phyloP scores from a whole-genome alignment of 2,888 invertebrate genomes.

The Pediacus dermestoides region DNA sequence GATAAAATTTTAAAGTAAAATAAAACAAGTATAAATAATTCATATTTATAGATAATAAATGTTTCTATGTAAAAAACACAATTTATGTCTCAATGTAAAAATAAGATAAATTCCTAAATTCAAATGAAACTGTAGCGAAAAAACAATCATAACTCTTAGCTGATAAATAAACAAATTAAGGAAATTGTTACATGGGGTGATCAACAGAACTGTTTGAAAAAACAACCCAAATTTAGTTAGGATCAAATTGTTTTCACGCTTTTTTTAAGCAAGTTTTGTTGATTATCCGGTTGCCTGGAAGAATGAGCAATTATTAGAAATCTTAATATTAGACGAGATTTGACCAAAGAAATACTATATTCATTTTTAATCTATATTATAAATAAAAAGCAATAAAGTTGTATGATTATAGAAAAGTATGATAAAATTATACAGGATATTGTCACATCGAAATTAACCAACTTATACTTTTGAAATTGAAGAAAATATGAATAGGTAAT shows the following conservation, averaged over 20 bases:
- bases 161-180: slow-evolving; percentile 20
- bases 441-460: slow-evolving; percentile 20
- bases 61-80: slow-evolving; percentile 9
- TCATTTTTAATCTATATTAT: slow-evolving; percentile 2
- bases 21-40: slow-evolving; percentile 17
- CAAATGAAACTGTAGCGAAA: slow-evolving; percentile 12
- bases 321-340: slow-evolving; percentile 1
- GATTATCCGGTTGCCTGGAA: too few species aligned
- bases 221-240: too few species aligned
- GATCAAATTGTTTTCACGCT: too few species aligned
- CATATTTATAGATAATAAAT: slow-evolving; percentile 26
- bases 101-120: slow-evolving; percentile 9
- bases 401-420: slow-evolving; percentile 1
- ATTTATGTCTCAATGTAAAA: slow-evolving; percentile 24
- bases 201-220: neutral
- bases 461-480: slow-evolving; percentile 1
- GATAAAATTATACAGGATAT: slow-evolving; percentile 22
- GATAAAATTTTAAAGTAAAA: slow-evolving; percentile 8
- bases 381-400: slow-evolving; percentile 4
- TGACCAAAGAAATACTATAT: slow-evolving; percentile 4
- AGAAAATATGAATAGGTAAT: neutral
- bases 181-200: slow-evolving; percentile 8
- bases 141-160: slow-evolving; percentile 35
- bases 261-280: too few species aligned
- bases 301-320: slow-evolving; percentile 3